These are phyloP conservation scores for Xenopus laevis DNA, from an alignment of 2,113 vertebrate genomes.

Conservation along the genomic window DNA sequence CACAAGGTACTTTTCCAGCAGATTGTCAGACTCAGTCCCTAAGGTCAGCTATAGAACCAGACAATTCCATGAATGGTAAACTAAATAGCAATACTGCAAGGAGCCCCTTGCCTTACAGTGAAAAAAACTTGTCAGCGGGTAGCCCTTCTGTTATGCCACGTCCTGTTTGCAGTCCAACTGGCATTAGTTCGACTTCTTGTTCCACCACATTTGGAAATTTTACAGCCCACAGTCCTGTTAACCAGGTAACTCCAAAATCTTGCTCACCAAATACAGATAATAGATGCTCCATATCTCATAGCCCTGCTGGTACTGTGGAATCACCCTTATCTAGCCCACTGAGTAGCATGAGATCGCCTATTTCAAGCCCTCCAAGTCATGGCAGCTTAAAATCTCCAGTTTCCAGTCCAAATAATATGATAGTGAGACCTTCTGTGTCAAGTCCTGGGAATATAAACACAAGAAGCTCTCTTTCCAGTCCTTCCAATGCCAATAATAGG, in stretches of 20 bases:
- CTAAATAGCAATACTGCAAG: conserved; percentile 67
- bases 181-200: conserved; percentile 85
- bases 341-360: conserved; percentile 91
- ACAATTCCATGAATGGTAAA: conserved; percentile 64
- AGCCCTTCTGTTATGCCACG: conserved; percentile 78
- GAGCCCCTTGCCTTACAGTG: conserved; percentile 65
- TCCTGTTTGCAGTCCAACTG: conserved; percentile 71
- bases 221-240: conserved; percentile 75
- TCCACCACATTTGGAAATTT: conserved; percentile 76
- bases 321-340: conserved; percentile 89
- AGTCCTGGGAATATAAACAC: conserved; percentile 79
- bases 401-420: conserved; percentile 77
- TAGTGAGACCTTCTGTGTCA: conserved; percentile 77
- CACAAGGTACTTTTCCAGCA: conserved; percentile 63
- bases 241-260: conserved; percentile 72
- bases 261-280: conserved; percentile 74
- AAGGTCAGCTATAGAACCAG: conserved; percentile 65
- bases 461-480: conserved; percentile 86
- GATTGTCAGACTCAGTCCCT: conserved; percentile 59
- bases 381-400: conserved; percentile 88
- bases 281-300: conserved; percentile 81
- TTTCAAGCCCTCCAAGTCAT: conserved; percentile 92
- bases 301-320: conserved; percentile 82
- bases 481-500: conserved; percentile 75
- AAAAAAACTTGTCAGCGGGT: conserved; percentile 75